Base-by-base conservation (phyloP, 2,888 invertebrate genomes). In the Drosophila flavopinicola region DNA sequence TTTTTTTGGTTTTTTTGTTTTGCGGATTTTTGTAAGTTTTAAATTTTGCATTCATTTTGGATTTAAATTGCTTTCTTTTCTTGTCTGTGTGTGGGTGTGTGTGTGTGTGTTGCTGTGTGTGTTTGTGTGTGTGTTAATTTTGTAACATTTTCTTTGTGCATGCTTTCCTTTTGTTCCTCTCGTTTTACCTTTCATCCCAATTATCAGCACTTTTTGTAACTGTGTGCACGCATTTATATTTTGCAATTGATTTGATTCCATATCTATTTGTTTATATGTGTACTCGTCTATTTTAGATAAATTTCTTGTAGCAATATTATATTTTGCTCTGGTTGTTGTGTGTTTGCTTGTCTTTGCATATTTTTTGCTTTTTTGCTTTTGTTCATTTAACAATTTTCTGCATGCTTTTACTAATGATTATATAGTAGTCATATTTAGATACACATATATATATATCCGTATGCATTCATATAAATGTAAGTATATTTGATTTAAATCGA, bases 401-500 rank as follows among this genome's bases (percentile, higher is more conserved):
- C 63, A 71, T 69, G 48, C 52, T 67, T 77, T 64, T 61, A 63
- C 79, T 85, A 78, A 78, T 78, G 83, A 85, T 78, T 78, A 78
- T 82, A 78, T 85, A 85, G 83, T 82, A 47, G 75, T 70, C 71
- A 70, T 61, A 75, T 74, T 48, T 59, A 69, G 51, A 54, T 47
- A 60, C 38, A 65, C 47, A 35, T 6, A 47, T 48, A 52, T 41
- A 45, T 52, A 38, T 47, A 35, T 49, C 32, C 52, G 45, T 72
- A 42, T 53, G 48, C 32, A 42, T 42, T 59, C 63, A 63, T 49
- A 42, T 68, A 47, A 56, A 53, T 63, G 47, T 69, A 72, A 73
- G 66, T 79, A 80, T 80, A 80, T 80, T 86, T 86, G 74, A 85
- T 86, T 86, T 82, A 79, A 79, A 65, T 79, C 59, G 73, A 79